A percentile compares a stretch with the other conserved stretches of the same genome.
Evolutionary conservation across 2,888 invertebrate species (phyloP).

Genomic region (Drosophila eohydei): DNA sequence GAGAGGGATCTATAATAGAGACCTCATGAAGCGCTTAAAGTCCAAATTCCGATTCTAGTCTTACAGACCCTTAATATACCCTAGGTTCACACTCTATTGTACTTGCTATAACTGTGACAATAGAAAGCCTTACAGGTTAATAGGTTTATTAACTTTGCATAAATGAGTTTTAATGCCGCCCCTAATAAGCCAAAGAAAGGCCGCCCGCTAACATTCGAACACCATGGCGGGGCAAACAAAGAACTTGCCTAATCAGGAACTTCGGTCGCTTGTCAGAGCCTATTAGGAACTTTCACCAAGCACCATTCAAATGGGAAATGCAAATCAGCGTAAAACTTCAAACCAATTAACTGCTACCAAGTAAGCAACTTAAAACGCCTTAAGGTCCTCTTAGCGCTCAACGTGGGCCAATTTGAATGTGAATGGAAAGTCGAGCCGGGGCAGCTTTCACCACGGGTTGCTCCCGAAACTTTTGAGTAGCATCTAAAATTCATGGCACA

Average conservation of each 20-base stretch:
- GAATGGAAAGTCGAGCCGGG: constrained; percentile 41
- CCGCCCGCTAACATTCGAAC: constrained; percentile 59
- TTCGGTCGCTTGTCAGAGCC: constrained; percentile 16
- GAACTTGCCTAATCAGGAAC: constrained; percentile 49
- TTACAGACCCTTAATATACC: neutral
- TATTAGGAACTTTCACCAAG: constrained; percentile 23
- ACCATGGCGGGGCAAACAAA: constrained; percentile 51
- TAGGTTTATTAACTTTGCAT: constrained; percentile 17
- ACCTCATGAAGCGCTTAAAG: neutral
- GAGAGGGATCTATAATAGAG: too few relatives aligned
- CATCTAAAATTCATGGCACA: constrained; percentile 66
- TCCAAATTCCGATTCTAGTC: neutral
- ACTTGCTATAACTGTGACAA: neutral
- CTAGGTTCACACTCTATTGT: neutral
- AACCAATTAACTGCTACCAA: constrained; percentile 75
- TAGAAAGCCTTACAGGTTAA: constrained; percentile 37
- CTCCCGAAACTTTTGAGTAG: constrained; percentile 26
- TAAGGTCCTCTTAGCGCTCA: constrained; percentile 51
- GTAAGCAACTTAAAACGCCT: constrained; percentile 76
- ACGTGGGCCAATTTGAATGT: constrained; percentile 66
- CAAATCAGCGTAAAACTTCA: constrained; percentile 72
- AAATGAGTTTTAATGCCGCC: constrained; percentile 13
- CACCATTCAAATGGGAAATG: constrained; percentile 48
- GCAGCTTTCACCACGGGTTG: constrained; percentile 66
- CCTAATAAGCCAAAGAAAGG: constrained; percentile 46